Conservation (phyloP, 2,113 vertebrate genomes). For the Genyomyrus donnyi region DNA sequence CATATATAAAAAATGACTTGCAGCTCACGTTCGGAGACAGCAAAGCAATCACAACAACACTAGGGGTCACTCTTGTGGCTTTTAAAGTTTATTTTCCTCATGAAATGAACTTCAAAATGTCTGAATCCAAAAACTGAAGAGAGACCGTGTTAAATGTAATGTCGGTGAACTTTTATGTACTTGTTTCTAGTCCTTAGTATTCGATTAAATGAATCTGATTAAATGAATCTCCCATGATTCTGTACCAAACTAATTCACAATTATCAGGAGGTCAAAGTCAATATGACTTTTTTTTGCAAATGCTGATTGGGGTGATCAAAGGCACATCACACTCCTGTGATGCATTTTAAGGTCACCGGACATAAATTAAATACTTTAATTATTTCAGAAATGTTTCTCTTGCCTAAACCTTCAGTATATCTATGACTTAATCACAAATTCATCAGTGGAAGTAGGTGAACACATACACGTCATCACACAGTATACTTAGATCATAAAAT, state of each 20-base stretch:
- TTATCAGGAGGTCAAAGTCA: neutral
- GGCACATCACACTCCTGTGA: neutral
- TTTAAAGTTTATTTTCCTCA: slow-evolving; percentile 32
- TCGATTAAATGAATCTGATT: neutral
- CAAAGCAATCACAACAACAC: slow-evolving; percentile 36
- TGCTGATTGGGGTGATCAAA: neutral
- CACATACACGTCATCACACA: neutral
- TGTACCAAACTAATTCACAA: slow-evolving; percentile 1
- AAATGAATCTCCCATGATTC: neutral
- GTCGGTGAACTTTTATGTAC: neutral
- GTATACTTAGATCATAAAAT: neutral
- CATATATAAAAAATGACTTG: neutral
- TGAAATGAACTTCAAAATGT: neutral
- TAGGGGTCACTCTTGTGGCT: slow-evolving; percentile 74
- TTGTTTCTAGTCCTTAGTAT: neutral
- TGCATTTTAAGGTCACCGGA: neutral
- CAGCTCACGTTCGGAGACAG: neutral
- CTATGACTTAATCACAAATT: neutral
- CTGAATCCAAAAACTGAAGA: slow-evolving; percentile 24
- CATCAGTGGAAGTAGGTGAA: neutral
- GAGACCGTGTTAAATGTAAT: slow-evolving; percentile 17
- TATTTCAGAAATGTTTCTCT: neutral
- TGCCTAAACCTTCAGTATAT: neutral
- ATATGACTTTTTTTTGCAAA: neutral
- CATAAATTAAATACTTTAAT: neutral